These are phyloP conservation scores for Microplitis mediator DNA, from an alignment of 1,140 invertebrate species.

Conservation along the genomic window DNA sequence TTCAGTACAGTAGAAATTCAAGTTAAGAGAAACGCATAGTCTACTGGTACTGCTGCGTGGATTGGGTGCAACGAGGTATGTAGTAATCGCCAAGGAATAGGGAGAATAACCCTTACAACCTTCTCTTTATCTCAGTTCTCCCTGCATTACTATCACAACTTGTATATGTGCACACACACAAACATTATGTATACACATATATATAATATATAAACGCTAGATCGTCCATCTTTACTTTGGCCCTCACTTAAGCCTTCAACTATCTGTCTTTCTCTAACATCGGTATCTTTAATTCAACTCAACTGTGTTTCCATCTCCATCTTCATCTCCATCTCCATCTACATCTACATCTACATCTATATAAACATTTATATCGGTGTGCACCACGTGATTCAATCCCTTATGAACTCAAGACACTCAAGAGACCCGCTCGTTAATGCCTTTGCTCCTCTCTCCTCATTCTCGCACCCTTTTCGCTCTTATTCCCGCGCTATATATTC, in stretches of 20 bases:
- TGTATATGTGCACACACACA: background rate
- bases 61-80: slow-evolving; percentile 44
- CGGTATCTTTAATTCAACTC: background rate
- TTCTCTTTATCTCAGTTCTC: background rate
- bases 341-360: slow-evolving; percentile 5
- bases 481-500: background rate
- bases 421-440: slow-evolving; percentile 46
- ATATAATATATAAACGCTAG: background rate
- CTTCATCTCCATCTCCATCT: background rate
- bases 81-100: slow-evolving; percentile 50
- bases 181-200: background rate
- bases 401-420: slow-evolving; percentile 37
- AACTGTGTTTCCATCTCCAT: background rate
- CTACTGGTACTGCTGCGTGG: slow-evolving; percentile 32
- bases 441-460: slow-evolving; percentile 23
- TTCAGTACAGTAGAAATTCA: slow-evolving; percentile 14
- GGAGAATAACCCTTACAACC: slow-evolving; percentile 27
- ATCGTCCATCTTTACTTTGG: slow-evolving; percentile 18
- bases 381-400: slow-evolving; percentile 12
- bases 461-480: slow-evolving; percentile 5
- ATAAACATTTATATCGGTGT: background rate
- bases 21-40: slow-evolving; percentile 28
- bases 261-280: background rate
- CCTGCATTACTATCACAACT: background rate
- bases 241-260: background rate